Conservation (phyloP, 2,113 vertebrate genomes). For the Pelobates fuscus region DNA sequence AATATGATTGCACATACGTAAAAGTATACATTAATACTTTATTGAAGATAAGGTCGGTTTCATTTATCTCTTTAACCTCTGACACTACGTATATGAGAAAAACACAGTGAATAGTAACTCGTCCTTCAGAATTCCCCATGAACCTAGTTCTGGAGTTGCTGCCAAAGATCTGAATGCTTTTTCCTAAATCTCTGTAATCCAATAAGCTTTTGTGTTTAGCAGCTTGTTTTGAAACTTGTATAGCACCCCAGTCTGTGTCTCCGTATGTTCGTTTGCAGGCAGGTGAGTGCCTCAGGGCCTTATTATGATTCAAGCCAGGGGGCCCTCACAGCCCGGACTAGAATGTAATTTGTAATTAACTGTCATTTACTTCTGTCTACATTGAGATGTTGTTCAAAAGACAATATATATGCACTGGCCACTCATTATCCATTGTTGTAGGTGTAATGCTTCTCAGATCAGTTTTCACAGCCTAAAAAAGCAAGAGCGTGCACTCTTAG, state of each 20-base stretch:
- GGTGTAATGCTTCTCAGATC: slow-evolving; percentile 66
- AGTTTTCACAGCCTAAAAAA: slow-evolving; percentile 59
- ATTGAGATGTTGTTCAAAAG: slow-evolving; percentile 76
- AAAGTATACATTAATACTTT: no score
- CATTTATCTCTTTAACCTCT: slow-evolving; percentile 29
- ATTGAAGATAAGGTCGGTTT: no score
- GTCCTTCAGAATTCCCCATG: slow-evolving; percentile 59
- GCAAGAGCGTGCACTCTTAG: no score
- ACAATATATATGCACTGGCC: slow-evolving; percentile 68
- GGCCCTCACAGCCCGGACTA: slow-evolving; percentile 70
- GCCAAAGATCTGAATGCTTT: slow-evolving; percentile 70
- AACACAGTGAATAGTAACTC: slow-evolving; percentile 54
- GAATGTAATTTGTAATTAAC: slow-evolving; percentile 87
- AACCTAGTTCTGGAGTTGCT: slow-evolving; percentile 59
- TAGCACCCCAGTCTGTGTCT: slow-evolving; percentile 71
- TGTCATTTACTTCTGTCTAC: slow-evolving; percentile 81
- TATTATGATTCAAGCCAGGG: slow-evolving; percentile 76
- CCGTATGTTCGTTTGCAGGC: slow-evolving; percentile 69
- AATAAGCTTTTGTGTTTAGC: slow-evolving; percentile 83
- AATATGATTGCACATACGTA: no score
- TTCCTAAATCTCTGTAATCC: slow-evolving; percentile 83
- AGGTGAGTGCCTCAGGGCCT: slow-evolving; percentile 82
- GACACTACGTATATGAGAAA: slow-evolving; percentile 47
- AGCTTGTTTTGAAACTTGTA: slow-evolving; percentile 81
- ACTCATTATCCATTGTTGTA: slow-evolving; percentile 72